These are phyloP conservation scores for Xerus inauris DNA, from an alignment of 2,113 vertebrate species.

Conservation along the genomic window DNA sequence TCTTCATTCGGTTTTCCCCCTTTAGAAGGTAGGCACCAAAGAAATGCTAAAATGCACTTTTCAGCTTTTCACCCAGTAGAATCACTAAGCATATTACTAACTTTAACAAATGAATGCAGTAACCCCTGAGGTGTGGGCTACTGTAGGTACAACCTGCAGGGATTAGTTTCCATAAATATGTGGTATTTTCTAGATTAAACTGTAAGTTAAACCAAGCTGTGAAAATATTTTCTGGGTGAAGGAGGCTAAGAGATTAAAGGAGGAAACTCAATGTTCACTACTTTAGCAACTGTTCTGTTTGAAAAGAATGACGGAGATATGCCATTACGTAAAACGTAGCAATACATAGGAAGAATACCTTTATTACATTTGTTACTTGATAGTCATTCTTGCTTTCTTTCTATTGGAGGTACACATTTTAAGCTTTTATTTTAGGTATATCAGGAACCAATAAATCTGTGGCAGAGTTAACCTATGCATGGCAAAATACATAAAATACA, in stretches of 20 bases:
- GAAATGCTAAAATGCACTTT: slow-evolving; percentile 37
- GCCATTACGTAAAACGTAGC: slow-evolving; percentile 80
- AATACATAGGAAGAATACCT: slow-evolving; percentile 82
- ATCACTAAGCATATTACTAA: slow-evolving; percentile 1
- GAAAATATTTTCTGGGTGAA: slow-evolving; percentile 36
- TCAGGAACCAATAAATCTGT: slow-evolving; percentile 83
- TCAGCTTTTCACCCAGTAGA: neutral
- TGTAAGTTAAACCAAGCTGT: slow-evolving; percentile 53
- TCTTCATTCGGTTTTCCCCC: neutral
- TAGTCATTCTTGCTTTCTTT: slow-evolving; percentile 67
- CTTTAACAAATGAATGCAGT: neutral
- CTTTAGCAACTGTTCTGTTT: neutral
- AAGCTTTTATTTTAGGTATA: slow-evolving; percentile 82
- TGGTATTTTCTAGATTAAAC: slow-evolving; percentile 35
- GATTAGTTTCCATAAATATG: slow-evolving; percentile 20
- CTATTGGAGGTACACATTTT: slow-evolving; percentile 84
- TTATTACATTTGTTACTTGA: slow-evolving; percentile 83
- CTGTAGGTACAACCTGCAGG: neutral
- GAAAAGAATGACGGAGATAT: slow-evolving; percentile 46
- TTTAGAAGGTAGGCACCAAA: slow-evolving; percentile 4
- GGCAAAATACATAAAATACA: slow-evolving; percentile 87
- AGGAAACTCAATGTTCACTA: neutral
- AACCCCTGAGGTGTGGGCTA: neutral
- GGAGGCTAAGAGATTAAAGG: slow-evolving; percentile 1
- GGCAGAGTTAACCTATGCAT: slow-evolving; percentile 81